Evolutionary conservation across 2,888 invertebrate genomes (phyloP).

Genomic region (Keiferia lycopersicella): DNA sequence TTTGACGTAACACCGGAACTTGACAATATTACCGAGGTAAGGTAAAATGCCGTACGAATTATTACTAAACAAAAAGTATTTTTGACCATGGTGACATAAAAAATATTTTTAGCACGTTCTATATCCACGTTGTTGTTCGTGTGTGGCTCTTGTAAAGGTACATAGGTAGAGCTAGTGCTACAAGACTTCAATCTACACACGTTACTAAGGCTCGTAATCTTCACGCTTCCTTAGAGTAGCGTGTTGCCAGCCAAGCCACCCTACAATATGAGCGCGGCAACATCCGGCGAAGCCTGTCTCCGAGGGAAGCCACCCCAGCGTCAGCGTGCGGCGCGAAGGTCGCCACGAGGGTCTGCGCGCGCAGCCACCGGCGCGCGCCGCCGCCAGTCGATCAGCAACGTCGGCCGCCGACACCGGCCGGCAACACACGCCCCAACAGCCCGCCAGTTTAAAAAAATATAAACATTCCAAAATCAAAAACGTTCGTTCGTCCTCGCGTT

Average conservation of each 20-base stretch:
- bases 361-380: conserved; percentile 54
- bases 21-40: neutral
- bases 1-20: neutral
- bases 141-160: too few relatives aligned
- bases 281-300: conserved; percentile 10
- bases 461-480: conserved; percentile 32
- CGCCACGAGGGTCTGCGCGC: conserved; percentile 51
- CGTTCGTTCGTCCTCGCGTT: conserved; percentile 31
- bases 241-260: neutral
- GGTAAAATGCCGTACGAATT: neutral
- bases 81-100: too few relatives aligned
- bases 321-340: conserved; percentile 49
- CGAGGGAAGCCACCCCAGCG: conserved; percentile 40
- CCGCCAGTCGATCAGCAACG: conserved; percentile 71
- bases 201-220: neutral
- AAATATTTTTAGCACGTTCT: too few relatives aligned
- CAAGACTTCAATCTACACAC: neutral
- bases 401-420: conserved; percentile 61
- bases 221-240: neutral
- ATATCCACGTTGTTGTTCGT: too few relatives aligned
- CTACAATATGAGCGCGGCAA: neutral
- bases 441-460: conserved; percentile 41
- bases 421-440: conserved; percentile 38
- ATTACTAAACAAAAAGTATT: too few relatives aligned
- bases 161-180: neutral